Evolutionary conservation across 1,140 invertebrate species (phyloP).

Genomic region (Pseudomyrmex concolor): DNA sequence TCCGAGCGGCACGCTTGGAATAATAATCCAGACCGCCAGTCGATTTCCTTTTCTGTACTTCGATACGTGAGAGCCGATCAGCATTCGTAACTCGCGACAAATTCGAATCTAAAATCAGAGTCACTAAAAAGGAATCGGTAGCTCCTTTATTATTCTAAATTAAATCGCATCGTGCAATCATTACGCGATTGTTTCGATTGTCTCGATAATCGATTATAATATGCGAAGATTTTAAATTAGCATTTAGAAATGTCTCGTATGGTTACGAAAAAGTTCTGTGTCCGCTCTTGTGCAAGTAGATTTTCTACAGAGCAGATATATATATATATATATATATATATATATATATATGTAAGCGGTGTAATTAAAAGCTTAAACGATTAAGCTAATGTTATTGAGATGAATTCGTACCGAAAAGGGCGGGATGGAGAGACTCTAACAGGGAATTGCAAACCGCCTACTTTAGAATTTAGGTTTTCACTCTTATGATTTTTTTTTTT

Average conservation of each 20-base stretch:
- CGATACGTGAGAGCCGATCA: conserved; percentile 29
- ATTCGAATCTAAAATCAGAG: conserved; percentile 65
- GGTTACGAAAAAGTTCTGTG: neutral
- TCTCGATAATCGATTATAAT: neutral
- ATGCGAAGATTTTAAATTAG: no score
- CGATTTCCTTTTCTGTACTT: conserved; percentile 80
- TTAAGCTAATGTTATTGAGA: conserved; percentile 84
- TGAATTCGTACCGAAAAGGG: conserved; percentile 75
- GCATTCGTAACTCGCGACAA: conserved; percentile 65
- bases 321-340: conserved; percentile 77
- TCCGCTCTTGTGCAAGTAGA: conserved; percentile 39
- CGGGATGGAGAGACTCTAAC: conserved; percentile 75
- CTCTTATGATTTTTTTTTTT: conserved; percentile 30
- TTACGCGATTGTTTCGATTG: neutral
- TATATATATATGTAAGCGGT: conserved; percentile 74
- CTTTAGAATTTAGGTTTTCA: conserved; percentile 72
- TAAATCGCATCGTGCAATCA: conserved; percentile 7
- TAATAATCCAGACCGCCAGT: conserved; percentile 76
- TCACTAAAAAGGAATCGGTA: conserved; percentile 62
- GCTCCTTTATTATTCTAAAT: conserved; percentile 46
- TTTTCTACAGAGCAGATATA: conserved; percentile 73
- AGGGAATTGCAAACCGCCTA: conserved; percentile 79
- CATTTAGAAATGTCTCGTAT: conserved; percentile 19
- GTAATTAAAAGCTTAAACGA: conserved; percentile 81
- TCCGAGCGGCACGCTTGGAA: conserved; percentile 82